Conservation (phyloP, 2,797 vertebrate genomes). For the Dermochelys coriacea region DNA sequence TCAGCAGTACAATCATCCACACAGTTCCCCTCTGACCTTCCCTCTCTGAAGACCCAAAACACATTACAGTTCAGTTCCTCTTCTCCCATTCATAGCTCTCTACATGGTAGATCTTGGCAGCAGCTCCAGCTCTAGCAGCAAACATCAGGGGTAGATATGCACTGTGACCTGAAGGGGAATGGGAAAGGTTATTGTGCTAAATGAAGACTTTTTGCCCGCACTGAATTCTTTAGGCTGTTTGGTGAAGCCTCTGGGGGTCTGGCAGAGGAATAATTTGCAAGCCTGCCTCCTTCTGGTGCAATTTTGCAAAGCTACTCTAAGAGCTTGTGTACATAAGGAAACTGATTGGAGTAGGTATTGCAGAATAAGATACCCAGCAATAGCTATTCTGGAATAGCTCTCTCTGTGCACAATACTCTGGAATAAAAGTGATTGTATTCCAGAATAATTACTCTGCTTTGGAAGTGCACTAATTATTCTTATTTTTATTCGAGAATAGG, state of each 20-base stretch:
- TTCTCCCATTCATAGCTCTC: background rate
- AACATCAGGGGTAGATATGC: fast-evolving
- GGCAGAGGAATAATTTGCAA: background rate
- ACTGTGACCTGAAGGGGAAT: background rate
- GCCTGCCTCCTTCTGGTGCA: background rate
- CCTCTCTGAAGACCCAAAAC: background rate
- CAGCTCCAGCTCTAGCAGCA: background rate
- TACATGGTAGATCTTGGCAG: fast-evolving
- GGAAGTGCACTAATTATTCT: too few relatives aligned
- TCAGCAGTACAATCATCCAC: background rate
- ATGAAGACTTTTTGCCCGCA: background rate
- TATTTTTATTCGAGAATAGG: too few relatives aligned
- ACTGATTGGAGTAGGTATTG: background rate
- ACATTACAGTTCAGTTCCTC: fast-evolving
- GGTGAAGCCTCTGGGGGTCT: background rate
- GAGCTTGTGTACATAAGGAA: background rate
- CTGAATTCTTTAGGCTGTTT: background rate
- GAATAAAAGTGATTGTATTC: background rate
- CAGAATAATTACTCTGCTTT: background rate
- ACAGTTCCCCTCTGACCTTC: background rate
- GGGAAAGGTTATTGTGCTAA: background rate
- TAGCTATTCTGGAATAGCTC: fast-evolving
- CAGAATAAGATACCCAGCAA: background rate
- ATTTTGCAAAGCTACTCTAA: background rate
- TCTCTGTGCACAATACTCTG: too few relatives aligned